A percentile compares a stretch with the other conserved stretches of the same genome.
phyloP scores from a whole-genome alignment of 1,140 invertebrate genomes.

The Drosophila dunni region DNA sequence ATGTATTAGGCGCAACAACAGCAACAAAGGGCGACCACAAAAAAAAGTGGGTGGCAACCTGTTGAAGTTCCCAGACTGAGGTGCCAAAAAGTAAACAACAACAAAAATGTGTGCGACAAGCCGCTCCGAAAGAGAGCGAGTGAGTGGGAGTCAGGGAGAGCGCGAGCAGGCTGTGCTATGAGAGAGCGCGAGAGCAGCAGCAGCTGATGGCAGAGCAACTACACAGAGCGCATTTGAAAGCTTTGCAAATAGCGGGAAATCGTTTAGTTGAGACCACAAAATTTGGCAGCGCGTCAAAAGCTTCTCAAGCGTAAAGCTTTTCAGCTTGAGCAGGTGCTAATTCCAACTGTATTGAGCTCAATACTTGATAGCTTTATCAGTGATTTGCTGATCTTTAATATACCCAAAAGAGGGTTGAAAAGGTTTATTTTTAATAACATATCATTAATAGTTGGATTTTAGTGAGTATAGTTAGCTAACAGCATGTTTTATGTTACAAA shows the following conservation, averaged over 20 bases:
- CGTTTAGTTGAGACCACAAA: not conserved
- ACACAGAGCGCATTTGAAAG: conserved; percentile 9
- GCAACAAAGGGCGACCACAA: conserved; percentile 21
- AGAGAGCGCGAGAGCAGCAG: not conserved
- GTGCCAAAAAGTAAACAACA: conserved; percentile 53
- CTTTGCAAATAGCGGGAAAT: conserved; percentile 39
- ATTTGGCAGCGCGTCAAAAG: conserved; percentile 12
- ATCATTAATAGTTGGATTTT: no score
- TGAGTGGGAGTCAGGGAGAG: not conserved
- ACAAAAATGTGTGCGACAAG: conserved; percentile 11
- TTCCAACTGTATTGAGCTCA: not conserved
- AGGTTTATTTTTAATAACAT: no score
- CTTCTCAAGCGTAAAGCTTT: conserved; percentile 22
- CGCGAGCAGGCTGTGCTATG: no score
- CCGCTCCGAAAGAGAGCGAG: conserved; percentile 35
- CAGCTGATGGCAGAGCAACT: not conserved
- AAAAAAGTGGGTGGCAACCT: conserved; percentile 69
- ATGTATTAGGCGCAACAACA: conserved; percentile 37
- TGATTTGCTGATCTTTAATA: not conserved
- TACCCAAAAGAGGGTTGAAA: no score
- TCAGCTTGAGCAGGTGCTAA: conserved; percentile 14
- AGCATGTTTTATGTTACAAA: no score
- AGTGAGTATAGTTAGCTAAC: no score
- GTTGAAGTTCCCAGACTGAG: conserved; percentile 60
- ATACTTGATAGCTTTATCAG: not conserved